Base-by-base conservation (phyloP, 2,888 invertebrate genomes). In the Synanthedon andrenaeformis region DNA sequence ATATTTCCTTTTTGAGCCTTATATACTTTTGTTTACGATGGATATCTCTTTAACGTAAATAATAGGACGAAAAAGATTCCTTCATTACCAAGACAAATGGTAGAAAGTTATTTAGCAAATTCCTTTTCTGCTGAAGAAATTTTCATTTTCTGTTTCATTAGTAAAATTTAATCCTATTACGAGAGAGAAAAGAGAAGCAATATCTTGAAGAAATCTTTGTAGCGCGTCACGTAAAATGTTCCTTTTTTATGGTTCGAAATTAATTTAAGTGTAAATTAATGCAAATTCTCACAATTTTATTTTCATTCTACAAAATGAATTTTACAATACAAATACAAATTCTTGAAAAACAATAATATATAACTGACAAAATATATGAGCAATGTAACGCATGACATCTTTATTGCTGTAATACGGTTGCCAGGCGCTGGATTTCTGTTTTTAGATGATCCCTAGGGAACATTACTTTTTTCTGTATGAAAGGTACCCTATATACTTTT, bases 101-200 rank as follows among this genome's bases (percentile, higher is more conserved):
- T 61, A 64, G 64, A 76, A 78, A 77, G 73, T 75, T 75, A 79
- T 81, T 76, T 74, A 71, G 72, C 63, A 67, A 76, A 79, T 79
- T 75, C 65, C 66, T 63, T 74, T 77, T 70, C 68, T 63, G 65
- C 65, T 70, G 64, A 70, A 70, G 71, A 77, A 76, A 79, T 79
- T 77, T 77, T 73, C 71, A 80, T 82, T 81, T 83, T 83, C 77
- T 77, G 76, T 83, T 83, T 80, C 82, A 82, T 83, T 82, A 79
- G 78, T 79, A 76, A 78, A 80, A 79, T 82, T 79, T 78, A 76
- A 83, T 82, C 76, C 78, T 76, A 79, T 82, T 78, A 82, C 69
- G 67, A 66, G 59, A 61, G 65, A 70, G 66, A 70, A 70, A 70
- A 67, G 67, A 66, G 66, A 63, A 72, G 75, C 67, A 72, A 72